phyloP scores from a whole-genome alignment of 2,797 vertebrate genomes.

The Lithobates pipiens region DNA sequence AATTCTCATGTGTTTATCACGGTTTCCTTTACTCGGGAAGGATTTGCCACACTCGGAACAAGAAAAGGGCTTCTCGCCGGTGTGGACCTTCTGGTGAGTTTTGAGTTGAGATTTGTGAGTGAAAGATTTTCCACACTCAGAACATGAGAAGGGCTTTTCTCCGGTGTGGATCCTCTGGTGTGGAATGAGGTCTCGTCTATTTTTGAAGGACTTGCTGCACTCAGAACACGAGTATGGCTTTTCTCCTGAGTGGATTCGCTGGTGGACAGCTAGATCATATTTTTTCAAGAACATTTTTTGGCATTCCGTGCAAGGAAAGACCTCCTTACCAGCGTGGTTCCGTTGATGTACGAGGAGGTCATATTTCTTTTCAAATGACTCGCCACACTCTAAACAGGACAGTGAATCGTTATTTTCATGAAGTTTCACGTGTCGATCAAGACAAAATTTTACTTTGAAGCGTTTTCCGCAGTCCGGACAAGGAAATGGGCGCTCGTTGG shows the following conservation, averaged over 20 bases:
- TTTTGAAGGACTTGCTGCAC: not conserved
- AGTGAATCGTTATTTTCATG: slow-evolving; percentile 70
- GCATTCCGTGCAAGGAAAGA: no score
- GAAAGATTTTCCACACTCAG: no score
- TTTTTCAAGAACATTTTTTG: no score
- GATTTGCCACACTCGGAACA: not conserved
- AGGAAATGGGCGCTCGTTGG: not conserved
- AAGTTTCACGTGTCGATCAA: slow-evolving; percentile 8
- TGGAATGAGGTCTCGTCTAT: not conserved
- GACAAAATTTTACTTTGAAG: not conserved
- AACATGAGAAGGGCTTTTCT: no score
- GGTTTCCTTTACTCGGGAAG: not conserved
- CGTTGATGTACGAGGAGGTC: slow-evolving; percentile 68
- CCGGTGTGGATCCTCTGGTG: not conserved
- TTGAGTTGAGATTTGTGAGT: no score
- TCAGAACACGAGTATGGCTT: no score
- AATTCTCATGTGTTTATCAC: no score
- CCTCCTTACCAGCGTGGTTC: slow-evolving; percentile 51
- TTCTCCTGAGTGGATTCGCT: no score
- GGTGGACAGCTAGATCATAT: no score
- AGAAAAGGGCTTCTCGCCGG: no score
- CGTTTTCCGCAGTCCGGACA: not conserved
- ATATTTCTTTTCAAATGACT: slow-evolving; percentile 67
- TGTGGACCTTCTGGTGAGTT: no score
- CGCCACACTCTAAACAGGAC: slow-evolving; percentile 68